Conservation (phyloP, 2,888 invertebrate genomes). For the Megalurothrips usitatus region DNA sequence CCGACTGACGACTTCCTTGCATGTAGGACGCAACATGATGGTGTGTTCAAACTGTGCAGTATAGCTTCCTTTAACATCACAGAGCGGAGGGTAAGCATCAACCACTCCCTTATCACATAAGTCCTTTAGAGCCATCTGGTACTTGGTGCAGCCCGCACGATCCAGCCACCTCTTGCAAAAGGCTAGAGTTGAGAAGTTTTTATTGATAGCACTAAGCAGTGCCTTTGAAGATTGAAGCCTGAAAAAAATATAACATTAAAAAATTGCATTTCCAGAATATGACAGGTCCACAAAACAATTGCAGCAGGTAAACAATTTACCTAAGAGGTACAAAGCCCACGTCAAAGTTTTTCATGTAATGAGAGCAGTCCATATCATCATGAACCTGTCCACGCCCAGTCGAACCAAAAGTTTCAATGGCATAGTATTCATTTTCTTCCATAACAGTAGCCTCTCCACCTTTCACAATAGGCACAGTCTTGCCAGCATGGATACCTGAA, state of each 20-base stretch:
- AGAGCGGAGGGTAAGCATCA: constrained; percentile 97
- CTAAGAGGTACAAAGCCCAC: constrained; percentile 83
- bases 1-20: constrained; percentile 96
- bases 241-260: constrained; percentile 36
- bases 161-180: constrained; percentile 99
- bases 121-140: constrained; percentile 97
- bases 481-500: constrained; percentile 85
- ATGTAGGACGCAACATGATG: constrained; percentile 91
- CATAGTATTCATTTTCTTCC: constrained; percentile 99
- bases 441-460: constrained; percentile 96
- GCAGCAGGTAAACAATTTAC: constrained; percentile 46
- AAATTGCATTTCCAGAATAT: background rate
- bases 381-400: constrained; percentile 93
- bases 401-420: constrained; percentile 98
- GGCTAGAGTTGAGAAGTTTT: constrained; percentile 94
- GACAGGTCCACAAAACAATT: background rate
- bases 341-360: constrained; percentile 99
- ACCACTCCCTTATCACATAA: constrained; percentile 94
- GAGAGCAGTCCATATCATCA: constrained; percentile 98
- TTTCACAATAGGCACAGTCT: constrained; percentile 98
- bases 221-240: constrained; percentile 90
- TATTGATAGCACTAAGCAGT: constrained; percentile 86
- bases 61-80: constrained; percentile 95
- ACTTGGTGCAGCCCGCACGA: constrained; percentile 92
- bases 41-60: constrained; percentile 99